Base-by-base conservation (phyloP, 2,113 vertebrate genomes). In the Lasiurus borealis region DNA sequence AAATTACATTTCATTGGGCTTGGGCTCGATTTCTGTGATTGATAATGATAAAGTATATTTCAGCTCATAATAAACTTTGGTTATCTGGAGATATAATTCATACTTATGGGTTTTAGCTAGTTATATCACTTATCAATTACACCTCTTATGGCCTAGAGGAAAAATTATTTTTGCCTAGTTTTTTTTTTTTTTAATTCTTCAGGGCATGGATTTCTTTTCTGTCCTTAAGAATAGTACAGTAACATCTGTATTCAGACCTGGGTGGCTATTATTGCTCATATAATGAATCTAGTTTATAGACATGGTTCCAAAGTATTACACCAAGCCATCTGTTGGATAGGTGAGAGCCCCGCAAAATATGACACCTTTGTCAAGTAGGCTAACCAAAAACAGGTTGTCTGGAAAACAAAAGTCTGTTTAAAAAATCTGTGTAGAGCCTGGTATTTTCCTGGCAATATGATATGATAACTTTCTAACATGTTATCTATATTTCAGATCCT, bases 201-300 rank as follows among this genome's bases (percentile, higher is more conserved):
- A 44, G 94, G 62, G 40, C 34, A 86, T 82, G 27, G 11, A 66
- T 92, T 76, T 62, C 8, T 96, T 57, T 52, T 96, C 94, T 96
- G 72, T 62, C 21, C 48, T 95, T 87, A 86, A 69, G 48, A 78
- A 84, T 75, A 95, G 11, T 36, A 62, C 86, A 93, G 77, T 34
- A 94, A 83, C 11, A 13, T 78, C 34, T 57, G 9, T n/a, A n/a
- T 83, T 92, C 40, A 78, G 68, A 75, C 21, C 85, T 88, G 93
- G 73, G 48, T 90, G 86, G 13, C 54, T 95, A 27, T 92, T 92
- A 96, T 88, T 94, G 85, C 15, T 96, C 36, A 94, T 96, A 50
- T 27, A 75, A 83, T 96, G 73, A 78, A 13, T 88, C 31, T 82
- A 87, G 31, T 69, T 95, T 96, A 81, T 86, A 84, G 93, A 92